Conservation (phyloP, 1,140 invertebrate genomes). For the Nixonia krombeini region DNA sequence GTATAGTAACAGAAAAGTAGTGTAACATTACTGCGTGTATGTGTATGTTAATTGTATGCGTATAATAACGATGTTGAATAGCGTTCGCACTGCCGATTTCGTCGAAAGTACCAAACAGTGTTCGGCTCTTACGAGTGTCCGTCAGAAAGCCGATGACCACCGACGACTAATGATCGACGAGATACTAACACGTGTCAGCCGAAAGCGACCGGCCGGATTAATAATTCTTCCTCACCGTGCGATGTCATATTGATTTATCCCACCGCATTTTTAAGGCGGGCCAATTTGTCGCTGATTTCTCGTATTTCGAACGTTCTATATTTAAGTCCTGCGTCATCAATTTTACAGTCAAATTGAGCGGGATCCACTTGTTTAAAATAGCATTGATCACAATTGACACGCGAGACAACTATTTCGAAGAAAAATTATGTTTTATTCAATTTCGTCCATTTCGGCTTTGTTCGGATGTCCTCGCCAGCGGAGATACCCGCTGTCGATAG, state of each 20-base stretch:
- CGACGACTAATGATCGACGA: background rate
- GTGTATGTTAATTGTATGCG: too few species aligned
- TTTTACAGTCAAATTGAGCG: conserved; percentile 28
- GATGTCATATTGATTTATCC: conserved; percentile 9
- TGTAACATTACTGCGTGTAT: too few species aligned
- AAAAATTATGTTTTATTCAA: conserved; percentile 7
- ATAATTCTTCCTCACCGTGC: too few species aligned
- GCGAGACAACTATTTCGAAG: conserved; percentile 8
- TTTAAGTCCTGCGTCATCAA: conserved; percentile 29
- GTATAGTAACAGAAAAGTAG: too few species aligned
- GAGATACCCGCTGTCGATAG: too few species aligned
- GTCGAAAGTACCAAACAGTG: too few species aligned
- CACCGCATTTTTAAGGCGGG: conserved; percentile 7
- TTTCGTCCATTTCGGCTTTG: background rate
- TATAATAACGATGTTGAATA: too few species aligned
- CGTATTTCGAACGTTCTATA: conserved; percentile 28
- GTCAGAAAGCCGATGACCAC: background rate
- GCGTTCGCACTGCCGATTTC: too few species aligned
- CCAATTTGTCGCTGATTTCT: conserved; percentile 24
- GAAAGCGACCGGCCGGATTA: background rate
- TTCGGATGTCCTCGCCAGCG: background rate
- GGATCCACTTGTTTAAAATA: conserved; percentile 23
- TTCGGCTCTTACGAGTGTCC: background rate
- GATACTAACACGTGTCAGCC: too few species aligned
- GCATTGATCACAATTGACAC: conserved; percentile 19